phyloP scores from a whole-genome alignment of 2,888 invertebrate genomes.

The Drosophila eohydei region DNA sequence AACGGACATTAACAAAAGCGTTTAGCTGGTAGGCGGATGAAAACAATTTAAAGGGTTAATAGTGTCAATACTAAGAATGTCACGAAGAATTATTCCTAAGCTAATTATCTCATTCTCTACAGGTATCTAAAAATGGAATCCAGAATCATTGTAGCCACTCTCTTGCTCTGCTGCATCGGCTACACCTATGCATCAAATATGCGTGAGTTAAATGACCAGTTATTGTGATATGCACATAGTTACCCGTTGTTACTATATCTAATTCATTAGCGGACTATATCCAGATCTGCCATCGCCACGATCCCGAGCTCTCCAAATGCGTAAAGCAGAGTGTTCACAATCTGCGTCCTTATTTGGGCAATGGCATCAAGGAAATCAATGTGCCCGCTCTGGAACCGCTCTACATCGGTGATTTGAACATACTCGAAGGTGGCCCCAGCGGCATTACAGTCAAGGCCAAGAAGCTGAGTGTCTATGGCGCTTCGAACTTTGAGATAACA shows the following conservation, averaged over 20 bases:
- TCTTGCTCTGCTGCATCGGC: slow-evolving; percentile 55
- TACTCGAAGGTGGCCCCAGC: slow-evolving; percentile 87
- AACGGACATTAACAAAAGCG: not conserved
- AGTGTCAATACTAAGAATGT: not conserved
- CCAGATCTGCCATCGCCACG: slow-evolving; percentile 88
- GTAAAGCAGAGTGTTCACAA: slow-evolving; percentile 87
- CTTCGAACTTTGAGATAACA: slow-evolving; percentile 87
- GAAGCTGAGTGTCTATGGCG: slow-evolving; percentile 88
- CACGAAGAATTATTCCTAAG: not conserved
- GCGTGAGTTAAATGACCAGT: slow-evolving; percentile 64
- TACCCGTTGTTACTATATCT: not conserved
- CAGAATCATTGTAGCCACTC: slow-evolving; percentile 35
- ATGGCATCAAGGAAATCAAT: slow-evolving; percentile 89
- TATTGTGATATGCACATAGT: not conserved
- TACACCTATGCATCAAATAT: slow-evolving; percentile 56
- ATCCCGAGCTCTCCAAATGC: slow-evolving; percentile 88
- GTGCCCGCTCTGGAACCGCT: slow-evolving; percentile 91
- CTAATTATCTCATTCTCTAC: slow-evolving; percentile 23
- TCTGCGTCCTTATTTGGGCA: slow-evolving; percentile 87
- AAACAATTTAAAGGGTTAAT: slow-evolving; percentile 8
- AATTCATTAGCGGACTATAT: slow-evolving; percentile 88
- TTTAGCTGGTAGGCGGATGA: not conserved
- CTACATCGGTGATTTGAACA: slow-evolving; percentile 88
- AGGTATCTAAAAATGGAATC: slow-evolving; percentile 61
- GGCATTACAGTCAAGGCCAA: slow-evolving; percentile 84